Base-by-base conservation (phyloP, 2,888 invertebrate genomes). In the Trissolcus brochymenae region DNA sequence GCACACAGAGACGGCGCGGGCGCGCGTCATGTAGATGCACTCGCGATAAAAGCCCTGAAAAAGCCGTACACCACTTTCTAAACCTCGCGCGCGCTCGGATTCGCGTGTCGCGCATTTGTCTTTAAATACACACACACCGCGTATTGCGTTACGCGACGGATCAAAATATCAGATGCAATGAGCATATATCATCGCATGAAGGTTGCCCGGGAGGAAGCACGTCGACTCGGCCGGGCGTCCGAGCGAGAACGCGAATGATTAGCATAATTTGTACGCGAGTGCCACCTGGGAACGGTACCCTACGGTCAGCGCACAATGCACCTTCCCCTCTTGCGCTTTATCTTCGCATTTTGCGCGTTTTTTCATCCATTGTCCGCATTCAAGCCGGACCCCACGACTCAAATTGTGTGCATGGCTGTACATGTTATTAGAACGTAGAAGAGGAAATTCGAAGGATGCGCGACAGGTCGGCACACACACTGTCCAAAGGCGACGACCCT, bases 181-280 rank as follows among this genome's bases (percentile, higher is more conserved):
- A 50, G 60, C 40, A 29, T 54, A 43, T 17, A 54, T 53, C 65
- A 64, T 17, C 65, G 59, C 49, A 29, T 49, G 62, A 57, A 73
- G 65, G 72, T 71, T 50, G 61, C 14, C 16, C 19, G n/a, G 19
- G 43, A 19, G 71, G 70, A 70, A 41, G 49, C 13, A 35, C 46
- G 49, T 59, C 53, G 17, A 6, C 1, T 2, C 25, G 54, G 11
- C 46, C 9, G 35, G 50, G 50, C 49, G 54, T 25, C 55, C 80
- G 80, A 82, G 78, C 65, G 76, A 75, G 77, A 73, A 41, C 21
- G 13, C 19, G 9, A 21, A 49, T 67, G 79, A 87, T 87, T 87
- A 87, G 66, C 86, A 87, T 87, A 87, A 87, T 87, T 87, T 83
- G 81, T 84, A 80, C 84, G 85, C 78, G 85, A 84, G 82, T 84